A percentile compares a stretch with the other conserved stretches of the same genome.
phyloP scores from a whole-genome alignment of 2,888 invertebrate species.

The Diabrotica balteata region DNA sequence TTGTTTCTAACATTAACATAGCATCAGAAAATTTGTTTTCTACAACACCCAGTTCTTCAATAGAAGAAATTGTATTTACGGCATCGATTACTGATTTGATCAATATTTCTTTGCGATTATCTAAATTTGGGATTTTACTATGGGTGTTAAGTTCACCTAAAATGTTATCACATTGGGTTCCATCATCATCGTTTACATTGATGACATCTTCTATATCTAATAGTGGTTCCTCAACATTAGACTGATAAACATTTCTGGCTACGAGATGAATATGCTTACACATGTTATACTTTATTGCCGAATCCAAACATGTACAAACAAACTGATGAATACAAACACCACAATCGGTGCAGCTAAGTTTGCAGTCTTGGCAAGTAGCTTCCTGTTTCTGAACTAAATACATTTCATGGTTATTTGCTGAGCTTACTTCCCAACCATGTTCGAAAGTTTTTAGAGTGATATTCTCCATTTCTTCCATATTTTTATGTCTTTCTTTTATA shows the following conservation, averaged over 20 bases:
- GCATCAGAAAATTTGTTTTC: slow-evolving; percentile 3
- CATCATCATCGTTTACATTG: background rate
- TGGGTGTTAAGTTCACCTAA: slow-evolving; percentile 3
- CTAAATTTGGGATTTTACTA: slow-evolving; percentile 6
- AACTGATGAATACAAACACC: slow-evolving; percentile 30
- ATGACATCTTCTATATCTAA: background rate
- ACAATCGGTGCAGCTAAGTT: slow-evolving; percentile 24
- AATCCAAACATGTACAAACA: slow-evolving; percentile 31
- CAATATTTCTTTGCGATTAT: slow-evolving; percentile 7
- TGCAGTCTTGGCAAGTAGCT: slow-evolving; percentile 21
- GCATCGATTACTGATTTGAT: slow-evolving; percentile 8
- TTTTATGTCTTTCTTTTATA: slow-evolving; percentile 22
- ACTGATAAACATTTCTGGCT: background rate
- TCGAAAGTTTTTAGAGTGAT: slow-evolving; percentile 9
- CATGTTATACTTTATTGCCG: slow-evolving; percentile 30
- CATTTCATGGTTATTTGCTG: slow-evolving; percentile 24
- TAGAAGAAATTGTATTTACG: slow-evolving; percentile 1
- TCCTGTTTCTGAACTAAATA: slow-evolving; percentile 24
- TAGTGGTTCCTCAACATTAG: background rate
- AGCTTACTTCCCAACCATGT: slow-evolving; percentile 26
- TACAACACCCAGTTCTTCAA: background rate
- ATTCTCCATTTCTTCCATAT: slow-evolving; percentile 18
- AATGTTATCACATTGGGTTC: background rate
- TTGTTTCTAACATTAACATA: background rate
- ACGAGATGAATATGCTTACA: slow-evolving; percentile 35